phyloP scores from a whole-genome alignment of 1,140 invertebrate genomes.

The Listronotus bonariensis region DNA sequence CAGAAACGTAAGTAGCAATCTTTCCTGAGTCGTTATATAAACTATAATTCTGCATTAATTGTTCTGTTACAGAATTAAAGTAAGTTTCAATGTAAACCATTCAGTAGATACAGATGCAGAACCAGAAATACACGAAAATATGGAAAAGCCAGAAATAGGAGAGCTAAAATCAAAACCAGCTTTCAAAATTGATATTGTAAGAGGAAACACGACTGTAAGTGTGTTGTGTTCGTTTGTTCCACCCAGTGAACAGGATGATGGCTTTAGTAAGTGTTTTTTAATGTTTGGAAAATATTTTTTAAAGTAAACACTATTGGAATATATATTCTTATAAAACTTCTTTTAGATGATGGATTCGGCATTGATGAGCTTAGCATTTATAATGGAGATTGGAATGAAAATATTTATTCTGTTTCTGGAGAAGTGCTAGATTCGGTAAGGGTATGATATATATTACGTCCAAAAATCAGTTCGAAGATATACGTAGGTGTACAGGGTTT shows the following conservation, averaged over 20 bases:
- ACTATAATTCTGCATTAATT: too few relatives aligned
- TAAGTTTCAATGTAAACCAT: slow-evolving; percentile 88
- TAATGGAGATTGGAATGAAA: slow-evolving; percentile 81
- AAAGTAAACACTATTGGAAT: too few relatives aligned
- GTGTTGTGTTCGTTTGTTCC: slow-evolving; percentile 81
- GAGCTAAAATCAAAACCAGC: slow-evolving; percentile 87
- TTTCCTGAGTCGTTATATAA: too few relatives aligned
- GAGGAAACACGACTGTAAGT: slow-evolving; percentile 74
- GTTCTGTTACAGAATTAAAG: slow-evolving; percentile 70
- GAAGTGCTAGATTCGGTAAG: slow-evolving; percentile 88
- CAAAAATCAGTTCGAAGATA: too few relatives aligned
- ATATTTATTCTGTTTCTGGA: slow-evolving; percentile 83
- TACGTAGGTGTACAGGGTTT: too few relatives aligned
- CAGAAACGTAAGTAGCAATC: slow-evolving; percentile 75
- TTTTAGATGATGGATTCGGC: slow-evolving; percentile 78
- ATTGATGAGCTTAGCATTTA: slow-evolving; percentile 88
- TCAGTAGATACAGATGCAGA: slow-evolving; percentile 80
- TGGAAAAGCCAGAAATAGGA: slow-evolving; percentile 72
- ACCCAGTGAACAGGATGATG: slow-evolving; percentile 68
- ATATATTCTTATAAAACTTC: slow-evolving; percentile 17
- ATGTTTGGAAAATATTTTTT: too few relatives aligned
- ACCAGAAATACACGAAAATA: slow-evolving; percentile 64
- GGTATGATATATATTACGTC: slow-evolving; percentile 28
- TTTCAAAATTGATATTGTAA: slow-evolving; percentile 81
- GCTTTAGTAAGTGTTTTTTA: slow-evolving; percentile 73